Evolutionary conservation across 2,113 vertebrate genomes (phyloP).

Genomic region (Nipponia nippon): DNA sequence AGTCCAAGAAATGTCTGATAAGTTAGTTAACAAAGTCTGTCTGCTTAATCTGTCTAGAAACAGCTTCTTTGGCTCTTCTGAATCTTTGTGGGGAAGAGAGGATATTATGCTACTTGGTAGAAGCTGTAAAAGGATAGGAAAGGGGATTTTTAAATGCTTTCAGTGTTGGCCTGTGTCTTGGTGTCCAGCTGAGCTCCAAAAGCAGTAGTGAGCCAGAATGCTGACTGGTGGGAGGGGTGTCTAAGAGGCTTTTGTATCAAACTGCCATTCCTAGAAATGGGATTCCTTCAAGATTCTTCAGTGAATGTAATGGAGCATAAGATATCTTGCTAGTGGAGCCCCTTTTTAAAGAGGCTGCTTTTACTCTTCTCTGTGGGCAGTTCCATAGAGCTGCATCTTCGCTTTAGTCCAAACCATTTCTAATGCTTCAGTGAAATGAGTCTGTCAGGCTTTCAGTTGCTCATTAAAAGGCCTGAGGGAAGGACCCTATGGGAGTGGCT

Average conservation of each 20-base stretch:
- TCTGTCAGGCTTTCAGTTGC: background rate
- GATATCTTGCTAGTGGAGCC: background rate
- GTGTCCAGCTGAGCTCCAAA: background rate
- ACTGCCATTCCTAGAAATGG: background rate
- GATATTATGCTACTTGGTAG: background rate
- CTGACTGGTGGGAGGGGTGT: background rate
- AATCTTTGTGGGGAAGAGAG: background rate
- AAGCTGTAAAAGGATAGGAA: background rate
- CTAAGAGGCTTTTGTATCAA: background rate
- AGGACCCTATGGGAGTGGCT: background rate
- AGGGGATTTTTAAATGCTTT: background rate
- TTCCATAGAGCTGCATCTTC: background rate
- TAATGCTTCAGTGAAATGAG: background rate
- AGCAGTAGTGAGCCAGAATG: background rate
- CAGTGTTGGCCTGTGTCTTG: background rate
- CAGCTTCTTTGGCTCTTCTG: background rate
- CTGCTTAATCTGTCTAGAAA: background rate
- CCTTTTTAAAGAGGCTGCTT: background rate
- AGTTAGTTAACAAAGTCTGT: background rate
- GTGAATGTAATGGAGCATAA: background rate
- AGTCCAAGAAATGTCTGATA: background rate
- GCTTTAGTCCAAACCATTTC: background rate
- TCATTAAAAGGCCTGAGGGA: background rate
- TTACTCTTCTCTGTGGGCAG: background rate
- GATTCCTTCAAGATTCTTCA: background rate